These are phyloP conservation scores for Pteruthius melanotis DNA, from an alignment of 2,113 vertebrate species.

Conservation along the genomic window DNA sequence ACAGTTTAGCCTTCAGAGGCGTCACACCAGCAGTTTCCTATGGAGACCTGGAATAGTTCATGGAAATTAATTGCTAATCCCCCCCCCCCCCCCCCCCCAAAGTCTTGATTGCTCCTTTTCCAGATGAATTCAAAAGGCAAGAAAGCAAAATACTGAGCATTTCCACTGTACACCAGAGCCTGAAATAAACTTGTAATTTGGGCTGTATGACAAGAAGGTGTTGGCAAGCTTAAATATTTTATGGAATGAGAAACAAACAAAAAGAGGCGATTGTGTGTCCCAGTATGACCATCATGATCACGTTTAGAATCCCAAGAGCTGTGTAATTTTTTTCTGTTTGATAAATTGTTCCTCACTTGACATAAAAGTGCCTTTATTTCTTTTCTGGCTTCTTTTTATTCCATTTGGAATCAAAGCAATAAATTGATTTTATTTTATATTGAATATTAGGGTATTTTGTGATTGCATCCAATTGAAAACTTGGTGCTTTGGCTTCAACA, in stretches of 20 bases:
- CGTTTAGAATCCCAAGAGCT: rapidly evolving
- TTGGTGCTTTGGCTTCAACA: background rate
- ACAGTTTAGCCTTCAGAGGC: background rate
- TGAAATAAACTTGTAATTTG: background rate
- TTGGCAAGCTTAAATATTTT: background rate
- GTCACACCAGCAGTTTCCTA: background rate
- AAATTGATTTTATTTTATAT: background rate
- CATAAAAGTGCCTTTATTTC: background rate
- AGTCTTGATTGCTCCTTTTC: background rate
- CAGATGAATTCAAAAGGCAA: background rate
- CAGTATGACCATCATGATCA: background rate
- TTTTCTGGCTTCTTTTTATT: background rate
- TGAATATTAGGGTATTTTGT: background rate
- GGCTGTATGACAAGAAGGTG: background rate
- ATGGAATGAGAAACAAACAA: background rate
- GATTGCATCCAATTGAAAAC: background rate
- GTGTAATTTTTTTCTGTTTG: background rate
- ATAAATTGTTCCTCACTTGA: background rate
- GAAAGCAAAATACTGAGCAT: background rate
- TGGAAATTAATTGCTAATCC: background rate
- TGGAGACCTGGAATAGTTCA: background rate
- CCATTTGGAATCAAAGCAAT: background rate
- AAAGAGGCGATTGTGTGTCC: background rate
- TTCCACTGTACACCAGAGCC: background rate
- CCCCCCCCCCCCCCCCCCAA: no score